Conservation (phyloP, 1,140 invertebrate species). For the Agrypnia vestita region DNA sequence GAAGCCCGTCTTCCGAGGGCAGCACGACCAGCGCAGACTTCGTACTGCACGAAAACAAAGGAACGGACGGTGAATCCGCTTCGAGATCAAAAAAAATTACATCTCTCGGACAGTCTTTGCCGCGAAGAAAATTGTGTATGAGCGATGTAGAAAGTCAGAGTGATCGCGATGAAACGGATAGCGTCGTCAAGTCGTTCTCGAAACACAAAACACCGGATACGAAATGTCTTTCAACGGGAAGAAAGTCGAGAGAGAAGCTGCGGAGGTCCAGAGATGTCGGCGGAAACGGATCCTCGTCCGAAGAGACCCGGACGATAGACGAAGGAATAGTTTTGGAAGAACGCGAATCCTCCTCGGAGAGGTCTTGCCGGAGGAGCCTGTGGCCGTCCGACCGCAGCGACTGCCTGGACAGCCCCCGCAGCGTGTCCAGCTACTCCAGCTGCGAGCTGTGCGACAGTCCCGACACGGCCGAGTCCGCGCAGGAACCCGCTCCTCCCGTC, state of each 20-base stretch:
- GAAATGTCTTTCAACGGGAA: conserved; percentile 39
- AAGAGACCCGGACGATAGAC: conserved; percentile 56
- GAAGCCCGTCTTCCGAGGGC: conserved; percentile 67
- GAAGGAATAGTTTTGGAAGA: conserved; percentile 61
- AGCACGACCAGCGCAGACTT: conserved; percentile 61
- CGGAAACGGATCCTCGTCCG: conserved; percentile 56
- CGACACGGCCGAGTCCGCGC: conserved; percentile 41
- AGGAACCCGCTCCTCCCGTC: conserved; percentile 19
- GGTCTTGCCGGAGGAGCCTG: conserved; percentile 53
- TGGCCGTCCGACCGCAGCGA: conserved; percentile 59
- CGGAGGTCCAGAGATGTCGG: conserved; percentile 50
- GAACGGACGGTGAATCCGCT: conserved; percentile 36
- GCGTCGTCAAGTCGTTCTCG: neutral
- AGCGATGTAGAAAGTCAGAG: conserved; percentile 60
- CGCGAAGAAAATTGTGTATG: conserved; percentile 58
- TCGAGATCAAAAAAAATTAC: conserved; percentile 47
- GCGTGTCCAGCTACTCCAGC: conserved; percentile 58
- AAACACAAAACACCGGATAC: conserved; percentile 39
- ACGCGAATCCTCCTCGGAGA: conserved; percentile 56
- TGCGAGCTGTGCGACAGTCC: conserved; percentile 57
- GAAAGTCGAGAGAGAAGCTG: conserved; percentile 55
- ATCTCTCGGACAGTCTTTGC: conserved; percentile 44
- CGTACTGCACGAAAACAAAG: conserved; percentile 25
- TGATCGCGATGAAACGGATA: conserved; percentile 58
- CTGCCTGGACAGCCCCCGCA: conserved; percentile 56